Conservation (phyloP, 2,888 invertebrate species). For the Eretmocerus hayati region DNA sequence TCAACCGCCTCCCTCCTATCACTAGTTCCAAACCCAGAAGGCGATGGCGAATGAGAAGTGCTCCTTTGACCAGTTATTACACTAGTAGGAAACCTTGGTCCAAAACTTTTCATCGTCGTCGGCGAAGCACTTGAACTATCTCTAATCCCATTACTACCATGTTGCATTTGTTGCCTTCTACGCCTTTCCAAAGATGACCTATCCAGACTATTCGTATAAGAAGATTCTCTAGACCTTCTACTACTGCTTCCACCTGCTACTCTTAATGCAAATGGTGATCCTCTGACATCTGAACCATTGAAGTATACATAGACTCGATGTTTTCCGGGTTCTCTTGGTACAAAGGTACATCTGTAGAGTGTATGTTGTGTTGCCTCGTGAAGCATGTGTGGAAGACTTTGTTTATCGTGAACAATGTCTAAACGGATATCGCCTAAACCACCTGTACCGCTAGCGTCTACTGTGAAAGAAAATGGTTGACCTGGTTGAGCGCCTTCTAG, state of each 20-base stretch:
- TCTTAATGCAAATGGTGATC: slow-evolving; percentile 80
- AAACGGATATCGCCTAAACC: slow-evolving; percentile 82
- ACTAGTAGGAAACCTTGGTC: not conserved
- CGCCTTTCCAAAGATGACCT: not conserved
- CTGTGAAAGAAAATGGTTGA: slow-evolving; percentile 78
- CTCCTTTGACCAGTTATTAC: not conserved
- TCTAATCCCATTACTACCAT: too few relatives aligned
- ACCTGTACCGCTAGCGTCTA: slow-evolving; percentile 69
- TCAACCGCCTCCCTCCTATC: not conserved
- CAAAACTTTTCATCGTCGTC: not conserved
- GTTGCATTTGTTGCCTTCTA: not conserved
- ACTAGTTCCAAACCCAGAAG: not conserved
- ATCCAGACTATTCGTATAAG: slow-evolving; percentile 4
- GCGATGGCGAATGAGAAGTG: not conserved
- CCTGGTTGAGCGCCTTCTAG: slow-evolving; percentile 77
- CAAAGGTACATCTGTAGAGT: slow-evolving; percentile 71
- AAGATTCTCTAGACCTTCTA: not conserved
- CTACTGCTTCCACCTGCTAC: slow-evolving; percentile 66
- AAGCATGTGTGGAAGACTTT: slow-evolving; percentile 74
- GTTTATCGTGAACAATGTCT: slow-evolving; percentile 85
- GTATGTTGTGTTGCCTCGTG: slow-evolving; percentile 69
- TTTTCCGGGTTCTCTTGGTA: slow-evolving; percentile 72
- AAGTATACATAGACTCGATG: slow-evolving; percentile 86
- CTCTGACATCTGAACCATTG: slow-evolving; percentile 75
- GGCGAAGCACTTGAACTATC: too few relatives aligned